These are phyloP conservation scores for Alcedo atthis DNA, from an alignment of 2,797 vertebrate species.

Conservation along the genomic window DNA sequence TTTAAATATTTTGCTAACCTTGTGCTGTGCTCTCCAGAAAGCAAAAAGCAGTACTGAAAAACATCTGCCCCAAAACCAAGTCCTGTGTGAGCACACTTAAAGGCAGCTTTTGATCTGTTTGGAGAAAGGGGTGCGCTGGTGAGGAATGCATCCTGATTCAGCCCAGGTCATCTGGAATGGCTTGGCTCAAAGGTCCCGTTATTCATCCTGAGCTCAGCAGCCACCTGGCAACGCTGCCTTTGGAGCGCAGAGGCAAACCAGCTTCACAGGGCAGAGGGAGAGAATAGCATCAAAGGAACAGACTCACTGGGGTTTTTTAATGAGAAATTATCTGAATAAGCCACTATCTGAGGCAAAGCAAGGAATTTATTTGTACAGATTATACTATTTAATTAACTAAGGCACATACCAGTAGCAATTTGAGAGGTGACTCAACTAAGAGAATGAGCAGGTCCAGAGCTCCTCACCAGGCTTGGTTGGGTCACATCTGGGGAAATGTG, in stretches of 20 bases:
- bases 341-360: not conserved
- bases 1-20: conserved; percentile 62
- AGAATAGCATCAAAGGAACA: conserved; percentile 25
- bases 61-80: conserved; percentile 39
- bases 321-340: not conserved
- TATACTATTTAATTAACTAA: not conserved
- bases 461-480: rapidly evolving
- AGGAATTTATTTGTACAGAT: not conserved
- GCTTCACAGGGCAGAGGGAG: not conserved
- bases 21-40: conserved; percentile 10
- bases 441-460: not conserved
- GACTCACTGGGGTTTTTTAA: not conserved
- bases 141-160: not conserved
- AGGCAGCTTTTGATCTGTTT: not conserved
- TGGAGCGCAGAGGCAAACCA: not conserved
- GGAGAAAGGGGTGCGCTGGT: not conserved
- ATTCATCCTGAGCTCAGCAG: not conserved
- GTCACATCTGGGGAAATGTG: not conserved
- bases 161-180: not conserved
- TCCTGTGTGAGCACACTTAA: not conserved
- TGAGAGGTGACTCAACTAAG: not conserved
- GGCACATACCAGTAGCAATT: not conserved
- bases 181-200: not conserved
- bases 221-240: rapidly evolving
- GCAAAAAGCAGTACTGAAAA: conserved; percentile 4